Evolutionary conservation across 2,797 vertebrate species (phyloP).

Genomic region (Macroramphosus scolopax): DNA sequence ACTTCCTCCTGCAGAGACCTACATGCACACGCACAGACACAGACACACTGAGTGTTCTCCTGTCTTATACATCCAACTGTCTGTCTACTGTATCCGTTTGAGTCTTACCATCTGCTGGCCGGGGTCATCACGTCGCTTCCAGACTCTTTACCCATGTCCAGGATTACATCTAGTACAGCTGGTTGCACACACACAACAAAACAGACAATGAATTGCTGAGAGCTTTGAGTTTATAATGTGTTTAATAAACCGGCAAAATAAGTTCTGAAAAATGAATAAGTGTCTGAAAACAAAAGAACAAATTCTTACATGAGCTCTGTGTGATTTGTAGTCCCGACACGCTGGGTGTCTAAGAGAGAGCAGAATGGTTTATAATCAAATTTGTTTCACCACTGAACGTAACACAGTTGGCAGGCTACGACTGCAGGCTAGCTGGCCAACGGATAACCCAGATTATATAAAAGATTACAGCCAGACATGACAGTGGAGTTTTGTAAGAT

Average conservation of each 20-base stretch:
- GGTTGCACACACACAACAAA: neutral
- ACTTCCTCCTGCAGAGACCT: constrained; percentile 67
- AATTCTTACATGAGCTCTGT: constrained; percentile 59
- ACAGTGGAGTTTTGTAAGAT: too few relatives aligned
- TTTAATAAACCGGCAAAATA: too few relatives aligned
- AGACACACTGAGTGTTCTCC: constrained; percentile 12
- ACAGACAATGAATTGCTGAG: too few relatives aligned
- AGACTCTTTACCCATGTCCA: constrained; percentile 56
- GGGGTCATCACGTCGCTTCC: constrained; percentile 36
- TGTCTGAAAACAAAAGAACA: too few relatives aligned
- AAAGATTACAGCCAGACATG: too few relatives aligned
- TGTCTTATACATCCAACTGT: neutral
- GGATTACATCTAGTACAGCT: constrained; percentile 41
- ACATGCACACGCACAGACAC: constrained; percentile 21
- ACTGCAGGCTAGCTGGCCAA: too few relatives aligned
- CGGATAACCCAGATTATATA: too few relatives aligned
- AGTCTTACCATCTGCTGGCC: constrained; percentile 57
- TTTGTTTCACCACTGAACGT: too few relatives aligned
- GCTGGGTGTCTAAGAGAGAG: constrained; percentile 37
- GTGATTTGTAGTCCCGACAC: constrained; percentile 45
- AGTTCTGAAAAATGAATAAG: too few relatives aligned
- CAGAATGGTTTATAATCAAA: too few relatives aligned
- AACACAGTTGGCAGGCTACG: too few relatives aligned
- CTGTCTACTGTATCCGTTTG: constrained; percentile 1
- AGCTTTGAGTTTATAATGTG: too few relatives aligned